Evolutionary conservation across 2,113 vertebrate genomes (phyloP), one percentile per base, ranked within the genome.

Genomic region (Atlantisia rogersi): DNA sequence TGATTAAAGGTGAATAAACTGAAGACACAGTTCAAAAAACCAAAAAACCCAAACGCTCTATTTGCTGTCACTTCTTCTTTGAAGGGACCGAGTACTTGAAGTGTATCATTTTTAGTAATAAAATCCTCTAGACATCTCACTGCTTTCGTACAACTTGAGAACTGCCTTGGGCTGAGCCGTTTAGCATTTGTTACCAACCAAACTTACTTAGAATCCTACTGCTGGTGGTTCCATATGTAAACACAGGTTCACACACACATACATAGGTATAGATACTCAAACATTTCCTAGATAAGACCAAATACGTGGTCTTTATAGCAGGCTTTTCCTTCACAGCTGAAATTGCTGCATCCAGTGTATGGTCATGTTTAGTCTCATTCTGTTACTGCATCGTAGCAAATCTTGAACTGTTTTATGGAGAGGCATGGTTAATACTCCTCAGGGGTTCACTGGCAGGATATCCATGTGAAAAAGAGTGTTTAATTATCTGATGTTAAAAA

Each of bases 1-100:
- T 58, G 19, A 42, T 10, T 69, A 65, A 90, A 69, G 15, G 32
- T 65, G 35, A 88, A 64, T 64, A 62, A 65, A 64, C 22, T 69
- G 46, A 93, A 71, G 50, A 62, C 10, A 44, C 5, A 64, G 32
- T 31, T 73, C 3, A 85, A 88, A 53, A 64, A 40, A 0, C 4
- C 70, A 50, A 37, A 39, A 39, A 1, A 0, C 2, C 13, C 4
- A 15, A 55, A 37, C 42, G 28, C 19, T 26, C 15, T 50, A 11
- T 50, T 39, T 71, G 19, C 74, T 69, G 32, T 25, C 26, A 28
- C 10, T 58, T 39, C 50, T 79, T 82, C 56, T 79, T 82, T 73
- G 58, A 88, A 76, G 19, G 50, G 40, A 52, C 74, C 56, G 22
- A 69, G 28, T 18, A 29, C 4, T 44, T 39, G 11, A 73, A 50